Evolutionary conservation across 2,797 vertebrate species (phyloP), one percentile per base, ranked within the genome.

Genomic region (Peromyscus melanophrys): DNA sequence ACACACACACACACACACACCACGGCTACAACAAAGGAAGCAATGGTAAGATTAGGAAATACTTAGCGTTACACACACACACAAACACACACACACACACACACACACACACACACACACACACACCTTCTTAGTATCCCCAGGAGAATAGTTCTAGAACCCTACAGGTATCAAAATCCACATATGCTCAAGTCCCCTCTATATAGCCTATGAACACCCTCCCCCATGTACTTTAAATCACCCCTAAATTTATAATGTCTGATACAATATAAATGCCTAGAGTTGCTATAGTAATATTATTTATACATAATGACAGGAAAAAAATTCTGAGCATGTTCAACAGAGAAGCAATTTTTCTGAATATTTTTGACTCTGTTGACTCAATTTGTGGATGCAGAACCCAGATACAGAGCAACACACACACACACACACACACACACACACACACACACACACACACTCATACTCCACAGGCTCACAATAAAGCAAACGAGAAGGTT

Each of bases 11-110:
- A 59, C 17, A 67, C 19, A 3, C 9, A 57, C 23, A 55, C 11
- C 13, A 86, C 16, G 1, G 37, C 37, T 59, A 31, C 49, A 94
- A 88, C 76, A 94, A 94, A 94, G 65, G 76, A 89, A 61, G 52
- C 63, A 80, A 57, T 34, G 80, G 12, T 75, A n/a, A 59, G 37
- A 34, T 19, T 63, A 29, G 81, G 57, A 69, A 43, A 46, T 59
- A 49, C 40, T 46, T 69, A 85, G 65, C 21, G 13, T 27, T 87
- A 57, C 40, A 13, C 43, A 80, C 34, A n/a, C n/a, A n/a, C n/a
- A n/a, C n/a, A n/a, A n/a, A n/a, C n/a, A 37, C 91, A 21, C 57
- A 40, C 81, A 49, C 43, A 37, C 46, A 67, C 46, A 84, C 57
- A 55, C 31, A 57, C 52, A 27, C 29, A 82, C 89, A 59, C 29